phyloP scores from a whole-genome alignment of 2,113 vertebrate genomes.

The Pangasianodon gigas region DNA sequence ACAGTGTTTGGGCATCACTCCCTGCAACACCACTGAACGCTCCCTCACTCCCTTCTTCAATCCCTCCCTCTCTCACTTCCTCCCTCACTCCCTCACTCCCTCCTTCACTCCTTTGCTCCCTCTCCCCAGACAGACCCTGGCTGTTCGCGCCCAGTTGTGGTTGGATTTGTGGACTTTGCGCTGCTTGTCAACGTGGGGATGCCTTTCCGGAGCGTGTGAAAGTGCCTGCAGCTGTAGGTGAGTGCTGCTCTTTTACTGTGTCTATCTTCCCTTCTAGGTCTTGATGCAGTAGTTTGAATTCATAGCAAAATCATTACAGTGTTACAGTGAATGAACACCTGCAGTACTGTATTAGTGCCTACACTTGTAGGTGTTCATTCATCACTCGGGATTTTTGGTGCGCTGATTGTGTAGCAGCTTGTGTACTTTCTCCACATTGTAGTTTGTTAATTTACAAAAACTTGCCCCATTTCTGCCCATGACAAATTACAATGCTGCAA shows the following conservation, averaged over 20 bases:
- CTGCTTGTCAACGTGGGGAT: background rate
- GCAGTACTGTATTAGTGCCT: background rate
- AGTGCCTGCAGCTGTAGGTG: constrained; percentile 15
- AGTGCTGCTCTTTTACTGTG: background rate
- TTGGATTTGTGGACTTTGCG: constrained; percentile 25
- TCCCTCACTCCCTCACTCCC: background rate
- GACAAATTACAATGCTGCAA: background rate
- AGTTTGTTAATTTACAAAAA: background rate
- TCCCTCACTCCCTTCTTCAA: constrained; percentile 6
- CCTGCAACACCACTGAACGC: background rate
- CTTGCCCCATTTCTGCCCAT: background rate
- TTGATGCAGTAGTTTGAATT: constrained; percentile 17
- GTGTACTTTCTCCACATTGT: background rate
- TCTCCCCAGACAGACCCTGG: background rate
- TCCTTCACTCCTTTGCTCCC: background rate
- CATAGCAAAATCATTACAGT: background rate
- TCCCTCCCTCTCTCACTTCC: background rate
- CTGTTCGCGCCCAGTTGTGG: background rate
- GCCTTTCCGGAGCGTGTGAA: constrained; percentile 9
- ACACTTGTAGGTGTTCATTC: background rate
- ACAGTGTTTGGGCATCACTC: constrained; percentile 9
- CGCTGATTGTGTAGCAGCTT: background rate
- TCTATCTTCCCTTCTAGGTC: background rate
- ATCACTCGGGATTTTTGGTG: background rate
- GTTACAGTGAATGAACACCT: background rate